These are phyloP conservation scores for Pantherophis guttatus DNA, from an alignment of 2,113 vertebrate genomes.

Conservation along the genomic window DNA sequence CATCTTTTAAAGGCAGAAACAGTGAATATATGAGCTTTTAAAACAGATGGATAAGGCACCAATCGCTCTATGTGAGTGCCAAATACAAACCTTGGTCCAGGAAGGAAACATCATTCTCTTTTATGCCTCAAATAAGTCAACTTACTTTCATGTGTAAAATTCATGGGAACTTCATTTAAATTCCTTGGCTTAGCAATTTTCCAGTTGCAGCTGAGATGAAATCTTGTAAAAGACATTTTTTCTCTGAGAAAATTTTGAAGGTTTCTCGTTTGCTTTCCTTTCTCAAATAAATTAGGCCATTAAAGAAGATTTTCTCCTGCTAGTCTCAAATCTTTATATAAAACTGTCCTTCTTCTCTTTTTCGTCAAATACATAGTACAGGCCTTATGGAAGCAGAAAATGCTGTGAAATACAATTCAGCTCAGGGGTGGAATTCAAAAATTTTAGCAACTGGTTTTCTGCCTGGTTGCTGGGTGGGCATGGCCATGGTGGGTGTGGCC, in stretches of 20 bases:
- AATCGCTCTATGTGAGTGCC: background rate
- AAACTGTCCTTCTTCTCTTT: background rate
- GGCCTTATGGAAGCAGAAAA: background rate
- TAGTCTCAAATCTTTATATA: background rate
- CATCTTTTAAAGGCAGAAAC: background rate
- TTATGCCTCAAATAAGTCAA: background rate
- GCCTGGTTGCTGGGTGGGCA: too few species aligned
- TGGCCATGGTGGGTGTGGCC: too few species aligned
- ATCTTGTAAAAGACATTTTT: background rate
- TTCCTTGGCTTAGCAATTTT: background rate
- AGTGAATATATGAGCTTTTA: background rate
- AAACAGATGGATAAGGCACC: background rate
- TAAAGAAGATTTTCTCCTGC: background rate
- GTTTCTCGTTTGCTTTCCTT: background rate
- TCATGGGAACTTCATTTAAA: background rate
- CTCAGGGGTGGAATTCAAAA: too few species aligned
- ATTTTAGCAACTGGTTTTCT: too few species aligned
- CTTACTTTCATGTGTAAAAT: background rate
- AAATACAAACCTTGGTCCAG: background rate
- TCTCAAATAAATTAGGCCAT: background rate
- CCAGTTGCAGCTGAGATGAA: background rate
- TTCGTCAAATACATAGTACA: too few species aligned
- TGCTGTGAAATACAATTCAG: background rate
- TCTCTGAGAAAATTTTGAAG: background rate
- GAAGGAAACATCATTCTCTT: background rate